Evolutionary conservation across 2,888 invertebrate species (phyloP), one percentile per base, ranked within the genome.

Genomic region (Caradrina kadenii): DNA sequence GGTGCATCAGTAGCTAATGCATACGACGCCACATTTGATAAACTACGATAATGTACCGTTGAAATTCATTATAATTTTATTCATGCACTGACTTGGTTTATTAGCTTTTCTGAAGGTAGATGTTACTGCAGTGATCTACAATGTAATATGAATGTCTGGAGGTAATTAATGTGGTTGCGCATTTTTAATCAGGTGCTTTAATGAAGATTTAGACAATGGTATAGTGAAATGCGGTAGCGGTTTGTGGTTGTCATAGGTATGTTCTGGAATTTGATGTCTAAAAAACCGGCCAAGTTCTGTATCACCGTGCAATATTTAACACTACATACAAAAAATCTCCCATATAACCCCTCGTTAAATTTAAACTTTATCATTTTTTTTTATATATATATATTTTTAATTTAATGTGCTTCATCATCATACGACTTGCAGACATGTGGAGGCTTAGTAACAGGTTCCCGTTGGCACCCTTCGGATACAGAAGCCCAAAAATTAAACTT

Each of bases 1-100:
- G 73, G 72, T 78, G 85, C 82, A 84, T 84, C 84, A 79, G 82
- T 72, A 84, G 75, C 84, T 83, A 86, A 90, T 92, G 91, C 91
- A 92, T 90, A 90, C 87, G 86, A 84, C 81, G 85, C 86, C 87
- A 88, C 88, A 88, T 91, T 90, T 91, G 90, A 90, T 90, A 89
- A 91, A 86, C 86, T 88, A 86, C 85, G 87, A 89, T 90, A 90
- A 88, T 89, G 87, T 88, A 86, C 80, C 81, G 85, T 83, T 85
- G 89, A 91, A 91, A 94, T 93, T 92, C 91, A 93, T 93, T 92
- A 93, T 92, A 90, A 94, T 93, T 93, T 93, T 93, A 94, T 94
- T 93, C 93, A 93, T 92, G 88, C 88, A 87, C 72, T 81, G 81
- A 73, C 78, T 81, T 78, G 86, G 90, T 92, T 93, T 93, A 93